Percentiles rank a stretch among this genome's conserved stretches.
These are phyloP conservation scores for Teinopalpus imperialis DNA, from an alignment of 2,888 invertebrate species.

Conservation along the genomic window DNA sequence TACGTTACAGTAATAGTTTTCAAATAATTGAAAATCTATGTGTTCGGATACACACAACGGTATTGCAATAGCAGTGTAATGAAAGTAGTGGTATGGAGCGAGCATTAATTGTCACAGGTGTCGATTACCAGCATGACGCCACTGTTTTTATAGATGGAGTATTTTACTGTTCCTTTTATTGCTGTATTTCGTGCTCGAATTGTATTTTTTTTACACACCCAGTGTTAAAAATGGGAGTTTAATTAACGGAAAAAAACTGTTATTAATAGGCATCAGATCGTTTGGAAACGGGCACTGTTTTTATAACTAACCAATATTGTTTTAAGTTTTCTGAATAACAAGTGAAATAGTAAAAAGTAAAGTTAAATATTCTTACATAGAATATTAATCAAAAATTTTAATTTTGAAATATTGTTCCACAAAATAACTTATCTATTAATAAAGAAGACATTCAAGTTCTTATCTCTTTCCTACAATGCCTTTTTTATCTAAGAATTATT, in stretches of 20 bases:
- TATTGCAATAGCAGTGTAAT: conserved; percentile 42
- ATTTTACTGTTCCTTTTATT: conserved; percentile 44
- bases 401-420: no score
- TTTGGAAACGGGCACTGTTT: conserved; percentile 10
- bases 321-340: not conserved
- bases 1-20: not conserved
- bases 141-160: conserved; percentile 44
- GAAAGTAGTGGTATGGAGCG: conserved; percentile 44
- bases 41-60: conserved; percentile 27
- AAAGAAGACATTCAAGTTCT: no score
- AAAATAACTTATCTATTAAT: no score
- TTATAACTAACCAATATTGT: conserved; percentile 17
- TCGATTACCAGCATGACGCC: conserved; percentile 53
- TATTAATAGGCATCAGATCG: conserved; percentile 15
- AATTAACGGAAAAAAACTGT: conserved; percentile 22
- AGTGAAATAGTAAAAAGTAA: no score
- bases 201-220: conserved; percentile 28
- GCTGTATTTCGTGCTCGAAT: conserved; percentile 33
- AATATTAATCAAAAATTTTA: no score
- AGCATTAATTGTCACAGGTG: conserved; percentile 69
- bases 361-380: no score
- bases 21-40: conserved; percentile 25
- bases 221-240: conserved; percentile 21
- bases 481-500: no score
- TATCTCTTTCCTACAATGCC: no score